Base-by-base conservation (phyloP, 2,888 invertebrate genomes). In the Philonicus albiceps region DNA sequence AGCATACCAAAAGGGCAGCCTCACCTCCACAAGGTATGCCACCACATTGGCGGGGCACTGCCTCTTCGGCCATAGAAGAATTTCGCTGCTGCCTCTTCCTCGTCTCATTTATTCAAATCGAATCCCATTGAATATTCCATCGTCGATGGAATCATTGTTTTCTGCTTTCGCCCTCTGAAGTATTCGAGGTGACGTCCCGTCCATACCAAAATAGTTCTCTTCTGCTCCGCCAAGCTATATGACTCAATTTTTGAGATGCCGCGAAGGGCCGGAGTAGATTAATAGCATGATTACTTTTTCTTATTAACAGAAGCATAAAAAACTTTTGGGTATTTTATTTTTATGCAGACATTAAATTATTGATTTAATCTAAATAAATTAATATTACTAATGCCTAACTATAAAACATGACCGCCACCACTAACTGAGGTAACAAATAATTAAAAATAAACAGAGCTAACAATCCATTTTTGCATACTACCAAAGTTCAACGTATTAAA, bases 1-100 rank as follows among this genome's bases (percentile, higher is more conserved):
- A 83, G 81, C 55, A 83, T 83, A 83, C 64, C 64, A 83, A 83
- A 83, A 64, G 81, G 81, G 81, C 81, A 83, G 64, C 55, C 81
- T 83, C 81, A 83, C 81, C 81, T 83, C 22, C 8, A n/a, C n/a
- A 83, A 83, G 81, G 64, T 83, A 83, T 64, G 81, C 64, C 64
- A 43, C 37, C 22, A 27, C 34, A 81, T 55, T 6, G 43, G 31
- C 64, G 64, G 55, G 7, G 7, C 64, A 83, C 11, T 49, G 49
- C 22, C 78, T 78, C 43, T 49, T 7, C 27, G 49, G 2, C 64
- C 49, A 49, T 22, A 78, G 81, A 64, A 19, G 64, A 83, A 83
- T 83, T 83, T 80, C 34, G 34, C 64, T 64, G 55, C 13, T 55
- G 34, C 64, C 13, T 83, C 81, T 43, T 83, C 34, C 37, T 78